Evolutionary conservation across 2,797 vertebrate genomes (phyloP).

Genomic region (Eulemur mongoz): DNA sequence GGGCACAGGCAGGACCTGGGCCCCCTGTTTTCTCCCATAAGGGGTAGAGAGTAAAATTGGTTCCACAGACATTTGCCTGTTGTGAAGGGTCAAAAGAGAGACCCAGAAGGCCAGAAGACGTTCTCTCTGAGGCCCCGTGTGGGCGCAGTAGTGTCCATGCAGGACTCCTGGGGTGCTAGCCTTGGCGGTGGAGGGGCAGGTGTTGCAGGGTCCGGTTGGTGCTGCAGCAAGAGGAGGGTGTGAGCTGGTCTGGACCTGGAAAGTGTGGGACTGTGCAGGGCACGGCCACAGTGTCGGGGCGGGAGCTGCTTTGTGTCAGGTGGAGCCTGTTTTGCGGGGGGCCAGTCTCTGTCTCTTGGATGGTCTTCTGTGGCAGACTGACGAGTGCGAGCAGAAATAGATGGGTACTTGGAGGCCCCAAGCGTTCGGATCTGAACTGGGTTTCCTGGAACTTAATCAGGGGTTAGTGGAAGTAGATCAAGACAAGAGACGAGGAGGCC

Average conservation of each 20-base stretch:
- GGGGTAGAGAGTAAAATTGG: accelerated
- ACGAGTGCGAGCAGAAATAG: background rate
- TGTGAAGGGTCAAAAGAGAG: background rate
- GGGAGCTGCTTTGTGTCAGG: background rate
- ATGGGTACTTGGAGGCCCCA: too few relatives aligned
- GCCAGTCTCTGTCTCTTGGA: too few relatives aligned
- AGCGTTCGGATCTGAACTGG: too few relatives aligned
- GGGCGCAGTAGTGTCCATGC: background rate
- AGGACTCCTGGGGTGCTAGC: background rate
- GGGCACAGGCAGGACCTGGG: too few relatives aligned
- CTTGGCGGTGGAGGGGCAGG: background rate
- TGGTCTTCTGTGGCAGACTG: background rate
- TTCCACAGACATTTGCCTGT: background rate
- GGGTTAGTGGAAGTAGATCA: background rate
- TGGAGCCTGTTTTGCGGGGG: background rate
- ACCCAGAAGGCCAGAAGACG: background rate
- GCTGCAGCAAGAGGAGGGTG: background rate
- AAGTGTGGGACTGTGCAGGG: background rate
- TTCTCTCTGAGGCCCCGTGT: background rate
- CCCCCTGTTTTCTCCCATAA: accelerated
- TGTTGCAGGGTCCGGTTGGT: background rate
- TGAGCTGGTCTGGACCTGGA: background rate
- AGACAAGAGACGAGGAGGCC: background rate
- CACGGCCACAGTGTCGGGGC: background rate
- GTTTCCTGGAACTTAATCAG: background rate